Evolutionary conservation across 2,113 vertebrate species (phyloP).

Genomic region (Cathartes aura): DNA sequence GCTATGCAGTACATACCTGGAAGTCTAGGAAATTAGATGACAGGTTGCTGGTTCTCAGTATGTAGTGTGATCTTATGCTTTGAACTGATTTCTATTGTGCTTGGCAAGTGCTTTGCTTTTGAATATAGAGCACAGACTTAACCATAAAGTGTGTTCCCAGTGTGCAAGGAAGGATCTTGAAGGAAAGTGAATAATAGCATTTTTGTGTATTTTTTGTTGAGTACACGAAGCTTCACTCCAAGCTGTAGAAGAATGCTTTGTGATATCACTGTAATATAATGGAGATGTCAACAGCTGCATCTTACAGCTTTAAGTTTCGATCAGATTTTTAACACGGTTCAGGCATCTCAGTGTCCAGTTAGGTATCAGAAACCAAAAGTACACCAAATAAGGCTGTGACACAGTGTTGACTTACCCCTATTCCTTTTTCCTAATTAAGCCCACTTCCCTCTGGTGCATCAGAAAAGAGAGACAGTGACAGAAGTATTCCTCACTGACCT

Average conservation of each 20-base stretch:
- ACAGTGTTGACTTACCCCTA: background rate
- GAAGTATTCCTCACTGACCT: background rate
- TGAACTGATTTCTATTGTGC: background rate
- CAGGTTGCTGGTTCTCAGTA: background rate
- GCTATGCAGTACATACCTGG: background rate
- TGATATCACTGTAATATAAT: background rate
- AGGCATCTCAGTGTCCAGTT: background rate
- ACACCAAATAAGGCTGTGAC: background rate
- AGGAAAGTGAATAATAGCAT: background rate
- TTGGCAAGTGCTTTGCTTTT: background rate
- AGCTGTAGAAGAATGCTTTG: background rate
- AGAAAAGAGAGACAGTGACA: background rate
- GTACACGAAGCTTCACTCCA: background rate
- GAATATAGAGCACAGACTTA: background rate
- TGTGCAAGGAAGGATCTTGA: background rate
- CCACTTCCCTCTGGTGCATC: background rate
- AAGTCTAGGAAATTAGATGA: background rate
- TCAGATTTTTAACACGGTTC: background rate
- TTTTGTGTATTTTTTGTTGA: background rate
- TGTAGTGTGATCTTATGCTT: background rate
- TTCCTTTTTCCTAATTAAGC: background rate
- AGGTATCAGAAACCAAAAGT: background rate
- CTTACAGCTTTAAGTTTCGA: background rate
- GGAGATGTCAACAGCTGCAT: background rate
- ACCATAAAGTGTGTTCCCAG: background rate